Conservation (phyloP, 2,888 invertebrate species). For the Mystacides longicornis region DNA sequence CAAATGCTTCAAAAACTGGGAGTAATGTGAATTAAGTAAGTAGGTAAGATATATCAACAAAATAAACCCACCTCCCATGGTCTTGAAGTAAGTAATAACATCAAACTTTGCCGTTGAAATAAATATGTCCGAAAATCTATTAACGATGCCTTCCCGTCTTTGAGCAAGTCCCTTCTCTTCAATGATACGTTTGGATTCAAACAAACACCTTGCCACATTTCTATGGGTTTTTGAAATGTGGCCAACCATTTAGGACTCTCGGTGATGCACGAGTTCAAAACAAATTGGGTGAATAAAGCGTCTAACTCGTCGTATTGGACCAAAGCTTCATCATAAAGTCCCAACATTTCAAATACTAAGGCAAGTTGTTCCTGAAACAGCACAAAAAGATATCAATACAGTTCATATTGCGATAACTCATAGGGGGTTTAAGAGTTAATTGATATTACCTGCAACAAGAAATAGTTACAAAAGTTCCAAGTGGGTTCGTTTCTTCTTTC, state of each 20-base stretch:
- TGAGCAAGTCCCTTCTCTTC: constrained; percentile 44
- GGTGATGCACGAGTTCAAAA: constrained; percentile 85
- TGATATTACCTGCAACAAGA: constrained; percentile 69
- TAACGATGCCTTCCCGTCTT: constrained; percentile 57
- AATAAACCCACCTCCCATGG: constrained; percentile 70
- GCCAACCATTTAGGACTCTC: constrained; percentile 81
- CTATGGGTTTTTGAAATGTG: constrained; percentile 71
- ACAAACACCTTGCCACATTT: constrained; percentile 77
- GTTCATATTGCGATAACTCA: not conserved
- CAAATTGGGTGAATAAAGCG: constrained; percentile 93
- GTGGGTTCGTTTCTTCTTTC: constrained; percentile 83
- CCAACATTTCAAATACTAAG: constrained; percentile 89
- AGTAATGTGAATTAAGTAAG: no score
- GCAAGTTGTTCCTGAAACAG: constrained; percentile 83
- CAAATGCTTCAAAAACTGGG: no score
- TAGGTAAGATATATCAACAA: no score
- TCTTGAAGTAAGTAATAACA: constrained; percentile 64
- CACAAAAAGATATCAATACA: not conserved
- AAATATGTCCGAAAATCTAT: constrained; percentile 90
- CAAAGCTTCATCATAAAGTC: constrained; percentile 86
- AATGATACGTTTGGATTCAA: constrained; percentile 54
- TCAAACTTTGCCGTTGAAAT: constrained; percentile 85
- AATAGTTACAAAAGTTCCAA: constrained; percentile 94
- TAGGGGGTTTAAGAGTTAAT: no score
- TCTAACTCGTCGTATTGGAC: constrained; percentile 97